Percentiles rank a stretch among this genome's conserved stretches.
Conservation (phyloP, 2,797 vertebrate species). For the Eulemur rubriventer region DNA sequence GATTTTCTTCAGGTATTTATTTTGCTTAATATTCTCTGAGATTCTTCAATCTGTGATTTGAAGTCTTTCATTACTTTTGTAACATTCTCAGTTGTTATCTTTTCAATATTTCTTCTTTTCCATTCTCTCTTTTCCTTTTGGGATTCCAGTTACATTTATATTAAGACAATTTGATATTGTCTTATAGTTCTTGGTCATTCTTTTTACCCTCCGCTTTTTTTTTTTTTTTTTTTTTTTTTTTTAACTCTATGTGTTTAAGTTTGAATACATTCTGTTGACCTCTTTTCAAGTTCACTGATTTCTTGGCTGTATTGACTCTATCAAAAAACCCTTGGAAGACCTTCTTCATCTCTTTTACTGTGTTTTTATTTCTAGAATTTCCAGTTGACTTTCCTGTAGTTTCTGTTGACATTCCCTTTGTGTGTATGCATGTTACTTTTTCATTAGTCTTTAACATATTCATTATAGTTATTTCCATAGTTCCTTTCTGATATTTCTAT, state of each 20-base stretch:
- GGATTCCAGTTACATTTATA: not conserved
- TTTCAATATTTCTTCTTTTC: not conserved
- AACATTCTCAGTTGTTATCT: not conserved
- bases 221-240: no score
- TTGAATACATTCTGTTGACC: not conserved
- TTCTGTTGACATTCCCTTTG: not conserved
- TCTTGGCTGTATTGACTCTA: not conserved
- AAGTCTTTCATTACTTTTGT: not conserved
- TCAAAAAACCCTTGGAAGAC: not conserved
- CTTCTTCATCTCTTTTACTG: not conserved
- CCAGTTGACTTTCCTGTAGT: not conserved
- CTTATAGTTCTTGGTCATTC: not conserved
- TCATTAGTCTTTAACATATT: not conserved
- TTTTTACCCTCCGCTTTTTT: not conserved
- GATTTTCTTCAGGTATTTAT: not conserved
- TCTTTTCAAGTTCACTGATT: not conserved
- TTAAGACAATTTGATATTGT: not conserved
- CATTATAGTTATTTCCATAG: not conserved
- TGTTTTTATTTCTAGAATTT: not conserved
- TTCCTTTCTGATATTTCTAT: not conserved
- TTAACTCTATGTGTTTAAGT: not conserved
- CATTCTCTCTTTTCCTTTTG: not conserved
- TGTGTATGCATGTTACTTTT: not conserved
- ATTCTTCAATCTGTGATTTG: not conserved
- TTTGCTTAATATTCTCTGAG: not conserved